phyloP scores from a whole-genome alignment of 64 coral and sea anemone genomes.

The Montipora cactus region DNA sequence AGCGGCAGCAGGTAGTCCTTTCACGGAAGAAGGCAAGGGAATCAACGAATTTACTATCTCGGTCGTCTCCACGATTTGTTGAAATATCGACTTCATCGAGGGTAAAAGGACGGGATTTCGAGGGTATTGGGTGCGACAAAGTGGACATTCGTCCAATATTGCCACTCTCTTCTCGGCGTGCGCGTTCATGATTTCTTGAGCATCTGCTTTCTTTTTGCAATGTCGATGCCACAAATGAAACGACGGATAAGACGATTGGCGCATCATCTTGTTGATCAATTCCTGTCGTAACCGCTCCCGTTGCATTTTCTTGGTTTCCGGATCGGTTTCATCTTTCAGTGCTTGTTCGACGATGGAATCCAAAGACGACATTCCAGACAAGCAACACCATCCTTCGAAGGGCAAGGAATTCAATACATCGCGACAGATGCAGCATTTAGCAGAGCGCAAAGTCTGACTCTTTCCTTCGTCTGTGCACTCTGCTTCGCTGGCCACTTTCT shows the following conservation, averaged over 20 bases:
- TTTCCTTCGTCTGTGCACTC: not conserved
- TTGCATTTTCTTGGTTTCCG: too few relatives aligned
- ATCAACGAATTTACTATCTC: too few relatives aligned
- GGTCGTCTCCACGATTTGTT: too few relatives aligned
- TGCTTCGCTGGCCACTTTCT: not conserved
- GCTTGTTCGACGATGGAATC: not conserved
- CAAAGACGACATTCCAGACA: not conserved
- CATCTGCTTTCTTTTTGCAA: not conserved
- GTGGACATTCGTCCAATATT: not conserved
- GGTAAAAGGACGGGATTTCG: not conserved
- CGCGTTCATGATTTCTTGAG: not conserved
- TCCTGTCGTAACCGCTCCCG: not conserved
- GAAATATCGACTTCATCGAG: not conserved
- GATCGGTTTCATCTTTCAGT: not conserved
- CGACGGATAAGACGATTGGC: not conserved
- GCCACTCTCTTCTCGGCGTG: too few relatives aligned
- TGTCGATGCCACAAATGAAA: conserved; percentile 7
- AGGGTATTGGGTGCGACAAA: not conserved
- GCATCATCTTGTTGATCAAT: not conserved
- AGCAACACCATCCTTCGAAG: not conserved
- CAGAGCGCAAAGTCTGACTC: not conserved
- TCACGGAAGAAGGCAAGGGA: too few relatives aligned
- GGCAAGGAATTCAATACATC: not conserved
- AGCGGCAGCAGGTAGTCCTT: too few relatives aligned
- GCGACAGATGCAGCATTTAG: not conserved